These are phyloP conservation scores for Anas flavirostris DNA, from an alignment of 2,797 vertebrate species.

Conservation along the genomic window DNA sequence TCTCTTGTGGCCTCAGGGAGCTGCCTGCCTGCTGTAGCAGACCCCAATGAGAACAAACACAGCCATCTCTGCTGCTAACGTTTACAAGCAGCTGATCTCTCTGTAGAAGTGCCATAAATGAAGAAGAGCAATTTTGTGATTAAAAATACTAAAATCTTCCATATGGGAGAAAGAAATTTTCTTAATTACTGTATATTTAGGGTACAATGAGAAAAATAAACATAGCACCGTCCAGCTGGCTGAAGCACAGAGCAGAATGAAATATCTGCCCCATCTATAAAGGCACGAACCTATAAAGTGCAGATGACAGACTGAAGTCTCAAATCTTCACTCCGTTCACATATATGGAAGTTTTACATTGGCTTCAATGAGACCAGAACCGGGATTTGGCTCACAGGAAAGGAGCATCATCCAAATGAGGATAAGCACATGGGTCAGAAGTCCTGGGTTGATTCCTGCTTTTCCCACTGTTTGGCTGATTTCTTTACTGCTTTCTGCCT, in stretches of 20 bases:
- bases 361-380: neutral
- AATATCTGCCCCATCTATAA: neutral
- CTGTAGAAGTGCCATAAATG: neutral
- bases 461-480: neutral
- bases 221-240: neutral
- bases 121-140: neutral
- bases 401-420: neutral
- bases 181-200: neutral
- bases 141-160: constrained; percentile 49
- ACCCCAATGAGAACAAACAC: neutral
- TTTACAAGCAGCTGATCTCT: neutral
- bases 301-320: constrained; percentile 2
- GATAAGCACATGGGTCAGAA: neutral
- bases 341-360: neutral
- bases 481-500: neutral
- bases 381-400: neutral
- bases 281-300: constrained; percentile 1
- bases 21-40: neutral
- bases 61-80: neutral
- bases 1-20: rapidly evolving
- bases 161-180: neutral
- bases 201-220: neutral
- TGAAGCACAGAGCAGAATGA: constrained; percentile 26
- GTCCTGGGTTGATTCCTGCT: neutral
- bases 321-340: neutral